Evolutionary conservation across 2,797 vertebrate genomes (phyloP), one percentile per base, ranked within the genome.

Genomic region (Semotilus atromaculatus): DNA sequence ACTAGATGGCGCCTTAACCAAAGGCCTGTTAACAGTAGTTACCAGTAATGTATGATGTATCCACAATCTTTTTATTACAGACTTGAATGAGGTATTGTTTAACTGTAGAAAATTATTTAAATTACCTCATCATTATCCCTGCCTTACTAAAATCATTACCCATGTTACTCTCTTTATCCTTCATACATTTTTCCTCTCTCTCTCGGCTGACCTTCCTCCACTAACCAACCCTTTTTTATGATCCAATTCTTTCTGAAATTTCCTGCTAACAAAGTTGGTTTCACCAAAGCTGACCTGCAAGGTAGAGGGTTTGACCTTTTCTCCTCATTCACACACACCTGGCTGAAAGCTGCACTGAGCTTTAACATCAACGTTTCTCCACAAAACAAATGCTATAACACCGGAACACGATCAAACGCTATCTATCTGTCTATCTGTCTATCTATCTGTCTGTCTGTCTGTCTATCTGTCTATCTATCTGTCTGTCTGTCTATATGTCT

Each of bases 281-380:
- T 98, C 96, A 98, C 97, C 96, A 99, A 99, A 98, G 97, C 97
- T 95, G 96, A 99, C 94, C 97, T 99, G 92, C 96, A 99, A 99
- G 97, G 97, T 98, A 98, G 96, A 96, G 95, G 94, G 95, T 94
- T 68, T 93, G 86, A 96, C 95, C 89, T 92, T 89, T 89, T 86
- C 91, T 90, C 91, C 91, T 87, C 67, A 45, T 87, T 89, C 31
- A 38, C 29, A 43, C 5, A 34, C 7, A 74, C 34, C 91, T 88
- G 93, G 92, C 92, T 96, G 94, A 97, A 96, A 96, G 93, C 93
- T 95, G 66, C 72, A 68, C 21, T 31, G 31, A 23, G 58, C 38
- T 36, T 38, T 36, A 11, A 55, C 55, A 62, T 70, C 4, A 16
- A n/a, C 53, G 36, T 62, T 29, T n/a, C 16, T 58, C 31, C 34